Conservation (phyloP, 2,113 vertebrate species). For the Chamaea fasciata region DNA sequence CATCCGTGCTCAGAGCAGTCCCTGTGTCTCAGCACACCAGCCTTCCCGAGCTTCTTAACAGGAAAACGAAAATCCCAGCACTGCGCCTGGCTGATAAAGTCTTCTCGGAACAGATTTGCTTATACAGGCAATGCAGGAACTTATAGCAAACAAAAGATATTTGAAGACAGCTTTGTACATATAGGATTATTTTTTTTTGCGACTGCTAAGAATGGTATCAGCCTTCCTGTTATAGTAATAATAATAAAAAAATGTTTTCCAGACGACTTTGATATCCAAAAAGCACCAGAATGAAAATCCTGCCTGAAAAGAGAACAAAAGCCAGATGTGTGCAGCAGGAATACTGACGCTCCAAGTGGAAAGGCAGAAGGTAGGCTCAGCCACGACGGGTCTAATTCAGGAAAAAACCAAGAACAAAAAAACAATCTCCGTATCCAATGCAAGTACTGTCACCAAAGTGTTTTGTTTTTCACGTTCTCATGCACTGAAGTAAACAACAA, state of each 20-base stretch:
- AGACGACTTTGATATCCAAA: slow-evolving; percentile 27
- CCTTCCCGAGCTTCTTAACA: slow-evolving; percentile 48
- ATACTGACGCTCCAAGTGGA: neutral
- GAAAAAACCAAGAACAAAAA: neutral
- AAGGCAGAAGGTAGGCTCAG: slow-evolving; percentile 40
- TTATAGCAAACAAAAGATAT: slow-evolving; percentile 30
- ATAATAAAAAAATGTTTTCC: neutral
- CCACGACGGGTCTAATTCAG: slow-evolving; percentile 12
- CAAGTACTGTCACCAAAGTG: neutral
- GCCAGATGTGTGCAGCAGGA: slow-evolving; percentile 29
- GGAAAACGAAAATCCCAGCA: slow-evolving; percentile 44
- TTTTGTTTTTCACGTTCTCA: neutral
- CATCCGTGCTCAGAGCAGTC: slow-evolving; percentile 70
- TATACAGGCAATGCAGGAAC: slow-evolving; percentile 15
- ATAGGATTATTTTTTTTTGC: neutral
- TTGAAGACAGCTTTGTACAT: slow-evolving; percentile 11
- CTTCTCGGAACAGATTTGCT: slow-evolving; percentile 30
- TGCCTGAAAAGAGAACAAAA: slow-evolving; percentile 26
- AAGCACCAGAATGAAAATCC: slow-evolving; percentile 26
- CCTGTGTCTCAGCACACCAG: slow-evolving; percentile 54
- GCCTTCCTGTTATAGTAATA: slow-evolving; percentile 7
- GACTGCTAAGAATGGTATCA: neutral
- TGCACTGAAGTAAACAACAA: neutral
- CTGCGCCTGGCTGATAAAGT: slow-evolving; percentile 37
- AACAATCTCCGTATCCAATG: neutral